Evolutionary conservation across 2,888 invertebrate species (phyloP), one percentile per base, ranked within the genome.

Genomic region (Idaea dimidiata): DNA sequence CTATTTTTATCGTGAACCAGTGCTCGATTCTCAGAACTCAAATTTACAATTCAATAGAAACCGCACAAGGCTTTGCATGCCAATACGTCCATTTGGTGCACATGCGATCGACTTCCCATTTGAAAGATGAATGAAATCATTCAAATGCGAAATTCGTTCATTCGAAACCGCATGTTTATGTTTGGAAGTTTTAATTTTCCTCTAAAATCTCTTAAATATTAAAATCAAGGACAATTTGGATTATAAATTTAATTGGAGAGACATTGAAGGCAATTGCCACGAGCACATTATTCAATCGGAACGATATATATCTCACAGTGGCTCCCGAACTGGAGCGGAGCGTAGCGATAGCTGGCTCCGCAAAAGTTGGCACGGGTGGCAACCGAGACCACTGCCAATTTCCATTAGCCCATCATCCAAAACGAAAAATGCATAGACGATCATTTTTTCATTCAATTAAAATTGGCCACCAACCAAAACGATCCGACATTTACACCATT

Each of bases 391-490:
- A 89, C 84, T 92, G 91, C 92, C 92, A 92, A 91, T 92, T 91
- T 91, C 91, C 92, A 91, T 91, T 91, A 91, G 85, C 91, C 87
- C 89, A 90, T 92, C 91, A 91, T 87, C 87, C 91, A 90, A 91
- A 91, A 89, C 89, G 90, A 91, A 92, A 92, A 91, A 88, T 86
- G 90, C 89, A 90, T 87, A 88, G 89, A 88, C 89, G 88, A 90
- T 88, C 88, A 89, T 88, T 91, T 92, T 92, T 92, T 90, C 85
- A 91, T 91, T 92, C 91, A 91, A 92, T 91, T 92, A 90, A 91
- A 88, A 91, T 90, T 91, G 91, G 90, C 90, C 73, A 75, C 82
- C 80, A 81, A 91, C 88, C 87, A 87, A 86, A 86, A 82, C 80
- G 82, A 77, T 78, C 78, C 72, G 78, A 78, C 75, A 73, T 77